These are phyloP conservation scores for Enteromius radiatus DNA, from an alignment of 2,797 vertebrate genomes.

Conservation along the genomic window DNA sequence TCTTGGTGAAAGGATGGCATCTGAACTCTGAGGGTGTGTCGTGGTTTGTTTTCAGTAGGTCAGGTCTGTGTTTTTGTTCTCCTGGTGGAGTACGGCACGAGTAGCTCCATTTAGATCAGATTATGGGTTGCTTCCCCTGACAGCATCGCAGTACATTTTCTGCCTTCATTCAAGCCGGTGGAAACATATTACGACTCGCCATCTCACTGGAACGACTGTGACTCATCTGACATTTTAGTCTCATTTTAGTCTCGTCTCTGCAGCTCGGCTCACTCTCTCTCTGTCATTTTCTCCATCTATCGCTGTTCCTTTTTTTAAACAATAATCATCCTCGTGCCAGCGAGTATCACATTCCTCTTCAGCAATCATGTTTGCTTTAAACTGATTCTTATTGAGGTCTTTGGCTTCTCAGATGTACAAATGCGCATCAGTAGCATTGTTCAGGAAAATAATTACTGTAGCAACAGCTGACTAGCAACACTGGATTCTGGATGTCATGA, in stretches of 20 bases:
- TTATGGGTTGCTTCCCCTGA: conserved; percentile 63
- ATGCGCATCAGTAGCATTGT: background rate
- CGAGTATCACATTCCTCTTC: conserved; percentile 13
- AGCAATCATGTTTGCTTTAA: conserved; percentile 18
- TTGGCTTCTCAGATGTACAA: conserved; percentile 16
- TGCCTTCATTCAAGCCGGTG: conserved; percentile 60
- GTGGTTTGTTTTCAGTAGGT: background rate
- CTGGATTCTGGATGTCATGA: background rate
- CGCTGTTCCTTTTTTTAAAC: conserved; percentile 24
- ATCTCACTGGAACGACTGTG: conserved; percentile 71
- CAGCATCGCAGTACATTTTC: conserved; percentile 69
- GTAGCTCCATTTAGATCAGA: conserved; percentile 66
- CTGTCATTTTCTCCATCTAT: conserved; percentile 60
- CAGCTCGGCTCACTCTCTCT: conserved; percentile 53
- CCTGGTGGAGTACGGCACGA: background rate
- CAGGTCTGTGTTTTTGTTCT: conserved; percentile 12
- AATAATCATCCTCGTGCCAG: conserved; percentile 7
- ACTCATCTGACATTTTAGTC: conserved; percentile 79
- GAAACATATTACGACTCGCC: conserved; percentile 69
- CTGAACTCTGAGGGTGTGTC: background rate
- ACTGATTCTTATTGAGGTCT: background rate
- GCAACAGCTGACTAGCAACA: conserved; percentile 17
- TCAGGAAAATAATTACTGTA: background rate
- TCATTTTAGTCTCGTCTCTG: conserved; percentile 62
- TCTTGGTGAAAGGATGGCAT: background rate